Percentiles rank a stretch among this genome's conserved stretches.
phyloP scores from a whole-genome alignment of 2,113 vertebrate genomes.

The Megatriorchis doriae region DNA sequence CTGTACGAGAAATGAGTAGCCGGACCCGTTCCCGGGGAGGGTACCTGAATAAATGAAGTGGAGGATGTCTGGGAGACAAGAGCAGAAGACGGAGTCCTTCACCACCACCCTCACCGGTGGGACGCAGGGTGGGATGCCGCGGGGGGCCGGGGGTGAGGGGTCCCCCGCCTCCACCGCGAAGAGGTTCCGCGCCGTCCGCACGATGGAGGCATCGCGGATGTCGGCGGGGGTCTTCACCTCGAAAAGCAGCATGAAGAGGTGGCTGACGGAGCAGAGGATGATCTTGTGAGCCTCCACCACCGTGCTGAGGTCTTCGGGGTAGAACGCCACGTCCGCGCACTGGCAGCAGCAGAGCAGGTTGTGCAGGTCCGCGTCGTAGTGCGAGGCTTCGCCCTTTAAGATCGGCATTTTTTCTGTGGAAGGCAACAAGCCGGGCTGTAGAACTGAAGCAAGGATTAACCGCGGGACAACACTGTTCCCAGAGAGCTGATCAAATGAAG shows the following conservation, averaged over 20 bases:
- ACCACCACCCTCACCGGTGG: constrained; percentile 84
- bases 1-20: background rate
- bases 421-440: background rate
- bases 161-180: constrained; percentile 70
- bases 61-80: constrained; percentile 88
- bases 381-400: constrained; percentile 86
- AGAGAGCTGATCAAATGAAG: background rate
- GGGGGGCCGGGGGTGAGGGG: background rate
- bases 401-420: constrained; percentile 86
- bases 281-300: constrained; percentile 88
- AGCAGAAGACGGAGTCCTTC: constrained; percentile 86
- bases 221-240: constrained; percentile 74
- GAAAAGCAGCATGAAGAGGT: constrained; percentile 90
- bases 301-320: constrained; percentile 77
- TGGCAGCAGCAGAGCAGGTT: constrained; percentile 88
- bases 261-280: constrained; percentile 88
- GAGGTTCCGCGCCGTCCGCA: constrained; percentile 71
- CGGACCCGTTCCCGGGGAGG: background rate
- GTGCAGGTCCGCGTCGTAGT: constrained; percentile 87
- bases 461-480: background rate
- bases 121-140: constrained; percentile 47
- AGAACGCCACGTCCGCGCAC: constrained; percentile 91
- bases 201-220: constrained; percentile 71
- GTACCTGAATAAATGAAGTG: constrained; percentile 98
- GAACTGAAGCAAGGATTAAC: background rate